Evolutionary conservation across 2,797 vertebrate genomes (phyloP).

Genomic region (Aeoliscus strigatus): DNA sequence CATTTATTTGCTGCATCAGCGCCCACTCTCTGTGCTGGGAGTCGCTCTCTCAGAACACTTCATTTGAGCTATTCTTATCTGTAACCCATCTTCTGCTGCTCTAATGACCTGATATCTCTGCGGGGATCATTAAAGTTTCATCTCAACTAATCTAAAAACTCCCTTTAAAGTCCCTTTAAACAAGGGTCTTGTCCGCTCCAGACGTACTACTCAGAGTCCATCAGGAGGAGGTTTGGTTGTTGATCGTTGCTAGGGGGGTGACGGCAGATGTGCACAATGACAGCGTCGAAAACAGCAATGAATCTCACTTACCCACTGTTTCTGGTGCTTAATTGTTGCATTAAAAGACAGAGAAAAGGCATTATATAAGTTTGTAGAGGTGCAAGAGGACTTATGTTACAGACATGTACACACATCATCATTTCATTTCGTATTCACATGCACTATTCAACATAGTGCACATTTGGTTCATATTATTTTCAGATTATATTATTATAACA

Average conservation of each 20-base stretch:
- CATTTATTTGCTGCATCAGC: background rate
- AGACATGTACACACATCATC: too few species aligned
- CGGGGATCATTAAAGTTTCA: constrained; percentile 66
- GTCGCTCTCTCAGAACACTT: constrained; percentile 6
- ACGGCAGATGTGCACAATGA: background rate
- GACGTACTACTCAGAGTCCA: constrained; percentile 48
- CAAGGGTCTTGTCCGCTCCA: constrained; percentile 54
- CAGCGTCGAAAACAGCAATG: constrained; percentile 11
- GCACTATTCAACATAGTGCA: too few species aligned
- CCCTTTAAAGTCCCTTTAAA: constrained; percentile 57
- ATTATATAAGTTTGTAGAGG: too few species aligned
- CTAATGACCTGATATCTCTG: constrained; percentile 59
- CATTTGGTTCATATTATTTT: too few species aligned
- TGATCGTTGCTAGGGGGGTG: constrained; percentile 24
- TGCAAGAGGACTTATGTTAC: too few species aligned
- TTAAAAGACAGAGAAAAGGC: too few species aligned
- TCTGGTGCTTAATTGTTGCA: too few species aligned
- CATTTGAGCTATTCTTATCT: constrained; percentile 49
- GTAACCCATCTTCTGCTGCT: constrained; percentile 34
- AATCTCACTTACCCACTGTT: too few species aligned
- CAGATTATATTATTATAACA: too few species aligned
- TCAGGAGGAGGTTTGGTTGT: constrained; percentile 27
- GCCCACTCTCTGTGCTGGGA: background rate
- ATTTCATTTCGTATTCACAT: too few species aligned
- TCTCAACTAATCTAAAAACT: constrained; percentile 64